Evolutionary conservation across 2,888 invertebrate species (phyloP), one percentile per base, ranked within the genome.

Genomic region (Luffia ferchaultella): DNA sequence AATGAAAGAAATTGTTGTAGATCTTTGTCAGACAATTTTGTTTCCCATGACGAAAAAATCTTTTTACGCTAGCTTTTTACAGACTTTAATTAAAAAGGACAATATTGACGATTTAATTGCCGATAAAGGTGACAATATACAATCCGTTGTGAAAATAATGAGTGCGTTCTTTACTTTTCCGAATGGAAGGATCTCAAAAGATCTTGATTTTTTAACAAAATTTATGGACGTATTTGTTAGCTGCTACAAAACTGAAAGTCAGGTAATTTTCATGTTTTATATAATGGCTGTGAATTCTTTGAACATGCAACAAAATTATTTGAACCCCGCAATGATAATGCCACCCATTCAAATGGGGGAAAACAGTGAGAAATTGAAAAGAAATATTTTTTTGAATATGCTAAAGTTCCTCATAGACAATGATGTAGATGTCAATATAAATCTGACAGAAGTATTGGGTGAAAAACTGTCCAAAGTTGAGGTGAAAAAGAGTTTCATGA

Each of bases 61-160:
- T 1, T 75, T 68, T 49, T 82, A 70, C 51, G 62, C 71, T 1
- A 73, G 67, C 52, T 78, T 71, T 53, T 60, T 82, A 1, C 73
- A 73, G 57, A 76, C 77, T 1, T 58, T 82, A 16, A 71, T 83
- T 16, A 60, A 73, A 16, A 77, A 76, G 58, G 75, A 78, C 18
- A 78, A 70, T 54, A 64, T 79, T 19, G 67, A 74, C 54, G 65
- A 71, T 3, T 55, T 84, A 5, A 70, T 79, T 0, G 63, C 70
- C 1, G 76, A 83, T 55, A 83, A 76, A 53, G 79, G 80, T 0
- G 83, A 84, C 43, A 78, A 75, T 42, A 75, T 85, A 49, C 76
- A 77, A 56, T 73, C 76, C 0, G 76, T 83, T 1, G 59, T 83
- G 1, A 82, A 77, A 68, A 72, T 82, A 3, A 76, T 84, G 76